A percentile compares a stretch with the other conserved stretches of the same genome.
Evolutionary conservation across 2,797 vertebrate species (phyloP).

Genomic region (Dicrostonyx torquatus): DNA sequence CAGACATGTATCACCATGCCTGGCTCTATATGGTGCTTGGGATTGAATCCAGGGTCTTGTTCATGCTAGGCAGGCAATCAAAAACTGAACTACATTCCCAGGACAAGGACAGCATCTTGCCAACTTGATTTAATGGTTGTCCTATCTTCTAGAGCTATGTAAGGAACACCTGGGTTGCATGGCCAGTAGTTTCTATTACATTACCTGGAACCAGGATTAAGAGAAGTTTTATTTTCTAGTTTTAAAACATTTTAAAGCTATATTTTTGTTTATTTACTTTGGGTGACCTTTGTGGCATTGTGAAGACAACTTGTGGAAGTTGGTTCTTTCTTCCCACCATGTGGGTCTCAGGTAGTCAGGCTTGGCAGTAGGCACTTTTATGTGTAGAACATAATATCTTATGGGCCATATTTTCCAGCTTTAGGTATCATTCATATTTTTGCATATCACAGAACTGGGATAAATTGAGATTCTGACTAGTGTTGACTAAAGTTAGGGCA

Average conservation of each 20-base stretch:
- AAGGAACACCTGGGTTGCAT: not conserved
- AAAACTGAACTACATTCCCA: not conserved
- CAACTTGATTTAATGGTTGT: not conserved
- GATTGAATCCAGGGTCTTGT: no score
- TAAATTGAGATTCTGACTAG: not conserved
- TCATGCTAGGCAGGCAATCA: not conserved
- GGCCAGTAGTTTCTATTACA: not conserved
- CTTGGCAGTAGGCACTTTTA: not conserved
- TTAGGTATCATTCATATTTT: not conserved
- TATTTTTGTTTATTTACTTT: not conserved
- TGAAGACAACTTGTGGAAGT: not conserved
- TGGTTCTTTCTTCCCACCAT: not conserved
- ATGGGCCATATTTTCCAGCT: not conserved
- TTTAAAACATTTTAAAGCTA: not conserved
- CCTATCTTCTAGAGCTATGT: not conserved
- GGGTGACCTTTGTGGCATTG: not conserved
- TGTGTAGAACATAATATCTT: not conserved
- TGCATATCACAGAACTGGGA: not conserved
- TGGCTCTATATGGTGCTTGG: not conserved
- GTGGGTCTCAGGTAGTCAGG: not conserved
- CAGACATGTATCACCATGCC: not conserved
- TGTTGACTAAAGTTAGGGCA: not conserved
- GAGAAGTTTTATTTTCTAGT: not conserved
- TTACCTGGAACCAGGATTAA: not conserved
- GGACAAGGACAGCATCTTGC: not conserved